These are phyloP conservation scores for Antedon mediterranea DNA, from an alignment of 53 echinoderm and acorn worm species.

Conservation along the genomic window DNA sequence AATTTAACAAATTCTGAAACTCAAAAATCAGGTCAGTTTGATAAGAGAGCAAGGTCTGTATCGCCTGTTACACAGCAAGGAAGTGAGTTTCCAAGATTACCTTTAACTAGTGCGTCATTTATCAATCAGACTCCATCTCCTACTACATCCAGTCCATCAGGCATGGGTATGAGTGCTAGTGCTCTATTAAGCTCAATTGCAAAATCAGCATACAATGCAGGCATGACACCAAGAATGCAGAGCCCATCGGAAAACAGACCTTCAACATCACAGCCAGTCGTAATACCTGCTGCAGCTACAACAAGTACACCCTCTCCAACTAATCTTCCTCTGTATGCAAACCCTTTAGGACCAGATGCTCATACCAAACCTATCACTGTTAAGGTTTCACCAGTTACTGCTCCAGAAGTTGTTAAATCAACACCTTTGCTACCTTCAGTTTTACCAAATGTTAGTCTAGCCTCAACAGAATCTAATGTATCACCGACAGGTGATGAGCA, in stretches of 20 bases:
- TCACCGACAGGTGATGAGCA: not conserved
- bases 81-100: not conserved
- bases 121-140: conserved; percentile 9
- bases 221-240: conserved; percentile 30
- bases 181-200: conserved; percentile 85
- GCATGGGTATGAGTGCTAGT: conserved; percentile 57
- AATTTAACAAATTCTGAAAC: not conserved
- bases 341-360: not conserved
- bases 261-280: not conserved
- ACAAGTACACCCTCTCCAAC: not conserved
- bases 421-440: not conserved
- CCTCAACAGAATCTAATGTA: not conserved
- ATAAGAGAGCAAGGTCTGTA: not conserved
- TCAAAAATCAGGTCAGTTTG: not conserved
- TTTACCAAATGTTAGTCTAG: not conserved
- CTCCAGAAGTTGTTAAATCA: not conserved
- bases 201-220: conserved; percentile 49
- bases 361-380: not conserved
- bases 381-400: not conserved
- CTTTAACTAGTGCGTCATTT: not conserved
- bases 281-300: not conserved
- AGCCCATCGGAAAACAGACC: conserved; percentile 15
- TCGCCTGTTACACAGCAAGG: conserved; percentile 3
- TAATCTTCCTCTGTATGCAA: not conserved
- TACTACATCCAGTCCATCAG: conserved; percentile 10